Conservation (phyloP, 1,140 invertebrate genomes). For the Drosophila sp. region DNA sequence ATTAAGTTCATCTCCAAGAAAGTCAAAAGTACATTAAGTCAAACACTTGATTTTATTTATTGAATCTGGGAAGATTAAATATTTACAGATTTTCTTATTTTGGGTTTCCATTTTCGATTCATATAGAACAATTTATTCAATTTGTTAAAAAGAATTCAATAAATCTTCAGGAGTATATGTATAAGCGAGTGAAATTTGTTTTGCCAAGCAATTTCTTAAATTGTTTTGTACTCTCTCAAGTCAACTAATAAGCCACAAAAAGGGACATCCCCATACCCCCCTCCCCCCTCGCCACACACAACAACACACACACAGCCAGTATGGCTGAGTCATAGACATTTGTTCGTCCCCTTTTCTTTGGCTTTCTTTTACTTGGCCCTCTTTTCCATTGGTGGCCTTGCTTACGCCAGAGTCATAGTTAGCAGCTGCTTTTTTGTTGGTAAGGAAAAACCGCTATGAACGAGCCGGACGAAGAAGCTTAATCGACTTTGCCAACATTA, state of each 20-base stretch:
- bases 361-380: background rate
- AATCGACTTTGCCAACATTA: slow-evolving; percentile 78
- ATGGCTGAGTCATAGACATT: slow-evolving; percentile 56
- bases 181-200: slow-evolving; percentile 20
- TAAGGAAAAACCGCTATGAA: slow-evolving; percentile 32
- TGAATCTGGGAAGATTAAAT: no score
- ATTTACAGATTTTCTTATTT: no score
- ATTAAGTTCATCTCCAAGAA: no score
- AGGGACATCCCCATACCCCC: background rate
- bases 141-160: slow-evolving; percentile 32
- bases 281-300: background rate
- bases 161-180: slow-evolving; percentile 14
- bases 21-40: no score
- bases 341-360: background rate
- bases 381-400: slow-evolving; percentile 1
- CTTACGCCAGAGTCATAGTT: slow-evolving; percentile 9
- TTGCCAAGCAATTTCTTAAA: slow-evolving; percentile 63
- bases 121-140: background rate
- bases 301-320: slow-evolving; percentile 1
- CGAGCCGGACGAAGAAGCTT: slow-evolving; percentile 52
- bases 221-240: slow-evolving; percentile 61
- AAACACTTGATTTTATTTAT: no score
- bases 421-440: slow-evolving; percentile 37
- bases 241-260: slow-evolving; percentile 51
- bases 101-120: background rate